Conservation (phyloP, 2,113 vertebrate species). For the Anas platyrhynchos region DNA sequence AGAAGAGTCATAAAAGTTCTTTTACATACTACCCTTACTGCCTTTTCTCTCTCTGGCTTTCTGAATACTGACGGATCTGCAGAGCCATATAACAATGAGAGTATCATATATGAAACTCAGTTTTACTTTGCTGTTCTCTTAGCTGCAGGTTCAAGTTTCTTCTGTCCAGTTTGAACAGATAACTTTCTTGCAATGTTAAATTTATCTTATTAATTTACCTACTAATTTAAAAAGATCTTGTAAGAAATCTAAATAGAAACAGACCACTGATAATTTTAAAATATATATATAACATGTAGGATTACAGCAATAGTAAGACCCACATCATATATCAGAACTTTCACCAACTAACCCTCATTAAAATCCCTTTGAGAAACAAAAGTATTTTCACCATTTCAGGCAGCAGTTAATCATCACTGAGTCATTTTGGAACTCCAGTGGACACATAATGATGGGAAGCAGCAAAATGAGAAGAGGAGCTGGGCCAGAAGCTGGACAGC, state of each 20-base stretch:
- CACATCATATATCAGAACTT: neutral
- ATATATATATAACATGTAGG: too few relatives aligned
- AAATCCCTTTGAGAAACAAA: neutral
- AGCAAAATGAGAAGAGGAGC: neutral
- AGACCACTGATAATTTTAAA: fast-evolving
- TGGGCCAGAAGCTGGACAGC: neutral
- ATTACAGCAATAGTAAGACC: neutral
- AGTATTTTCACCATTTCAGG: neutral
- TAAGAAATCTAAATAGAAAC: neutral
- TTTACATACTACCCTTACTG: neutral
- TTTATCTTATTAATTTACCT: neutral
- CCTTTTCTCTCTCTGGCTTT: neutral
- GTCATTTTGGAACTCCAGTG: neutral
- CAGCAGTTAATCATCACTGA: neutral
- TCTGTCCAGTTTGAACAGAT: neutral
- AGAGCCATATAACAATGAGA: neutral
- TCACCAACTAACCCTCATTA: neutral
- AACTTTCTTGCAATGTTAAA: neutral
- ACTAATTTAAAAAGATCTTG: neutral
- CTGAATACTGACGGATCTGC: neutral
- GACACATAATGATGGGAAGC: neutral
- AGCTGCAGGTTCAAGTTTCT: neutral
- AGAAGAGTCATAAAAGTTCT: neutral
- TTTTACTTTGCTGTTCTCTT: neutral
- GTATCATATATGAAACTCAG: fast-evolving